A percentile compares a stretch with the other conserved stretches of the same genome.
phyloP scores from a whole-genome alignment of 2,888 invertebrate species.

The Eupithecia centaureata region DNA sequence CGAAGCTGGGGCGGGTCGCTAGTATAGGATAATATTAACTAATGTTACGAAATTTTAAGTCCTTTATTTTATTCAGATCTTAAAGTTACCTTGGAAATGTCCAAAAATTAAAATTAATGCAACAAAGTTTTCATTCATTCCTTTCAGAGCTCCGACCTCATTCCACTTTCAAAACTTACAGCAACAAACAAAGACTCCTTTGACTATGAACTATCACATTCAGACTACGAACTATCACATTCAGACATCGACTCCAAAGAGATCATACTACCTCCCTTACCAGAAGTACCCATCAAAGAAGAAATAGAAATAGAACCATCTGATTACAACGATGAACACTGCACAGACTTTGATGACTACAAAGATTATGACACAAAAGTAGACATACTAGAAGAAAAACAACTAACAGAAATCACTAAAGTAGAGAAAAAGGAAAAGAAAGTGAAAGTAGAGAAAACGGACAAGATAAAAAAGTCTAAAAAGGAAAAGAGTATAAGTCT shows the following conservation, averaged over 20 bases:
- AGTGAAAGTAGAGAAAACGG: conserved; percentile 3
- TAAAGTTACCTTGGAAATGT: no score
- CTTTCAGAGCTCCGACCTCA: conserved; percentile 26
- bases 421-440: conserved; percentile 15
- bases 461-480: conserved; percentile 21
- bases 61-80: no score
- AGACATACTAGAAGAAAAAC: conserved; percentile 12
- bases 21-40: no score
- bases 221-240: conserved; percentile 14
- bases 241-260: conserved; percentile 12
- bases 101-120: no score
- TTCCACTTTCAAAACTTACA: conserved; percentile 33
- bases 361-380: conserved; percentile 18
- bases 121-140: no score
- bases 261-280: background rate
- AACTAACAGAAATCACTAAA: conserved; percentile 9
- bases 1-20: no score
- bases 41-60: no score
- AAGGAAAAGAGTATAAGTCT: conserved; percentile 33
- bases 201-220: conserved; percentile 26
- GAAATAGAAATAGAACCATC: conserved; percentile 11
- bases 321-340: background rate
- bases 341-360: conserved; percentile 15
- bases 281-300: conserved; percentile 17
- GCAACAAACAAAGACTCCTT: conserved; percentile 26